Percentiles rank a stretch among this genome's conserved stretches.
Conservation (phyloP, 2,797 vertebrate species). For the Helarctos malayanus region DNA sequence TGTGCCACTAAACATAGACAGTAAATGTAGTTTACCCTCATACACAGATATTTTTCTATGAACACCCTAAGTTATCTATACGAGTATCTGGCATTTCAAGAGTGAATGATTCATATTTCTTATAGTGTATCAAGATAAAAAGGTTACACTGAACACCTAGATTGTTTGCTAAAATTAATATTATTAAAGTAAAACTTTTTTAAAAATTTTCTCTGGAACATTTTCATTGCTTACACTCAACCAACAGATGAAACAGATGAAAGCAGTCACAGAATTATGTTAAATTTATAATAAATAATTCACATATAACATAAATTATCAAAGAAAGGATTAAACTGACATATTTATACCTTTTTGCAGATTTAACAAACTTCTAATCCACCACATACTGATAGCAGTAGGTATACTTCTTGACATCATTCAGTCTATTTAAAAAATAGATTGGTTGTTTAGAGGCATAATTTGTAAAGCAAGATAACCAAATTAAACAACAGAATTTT, state of each 20-base stretch:
- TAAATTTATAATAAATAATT: slow-evolving; percentile 91
- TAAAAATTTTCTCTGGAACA: slow-evolving; percentile 81
- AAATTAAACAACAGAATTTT: slow-evolving; percentile 89
- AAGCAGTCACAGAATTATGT: slow-evolving; percentile 88
- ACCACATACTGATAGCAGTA: slow-evolving; percentile 86
- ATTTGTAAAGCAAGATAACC: slow-evolving; percentile 90
- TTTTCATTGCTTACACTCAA: slow-evolving; percentile 84
- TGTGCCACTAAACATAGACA: slow-evolving; percentile 76
- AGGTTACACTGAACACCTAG: slow-evolving; percentile 75
- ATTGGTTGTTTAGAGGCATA: slow-evolving; percentile 87
- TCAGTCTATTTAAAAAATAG: slow-evolving; percentile 88
- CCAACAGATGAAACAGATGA: slow-evolving; percentile 83
- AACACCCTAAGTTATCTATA: slow-evolving; percentile 71
- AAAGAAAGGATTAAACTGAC: slow-evolving; percentile 86
- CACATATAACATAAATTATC: slow-evolving; percentile 88
- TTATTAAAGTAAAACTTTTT: slow-evolving; percentile 79
- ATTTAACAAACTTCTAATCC: slow-evolving; percentile 87
- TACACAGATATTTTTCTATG: slow-evolving; percentile 20
- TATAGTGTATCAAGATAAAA: slow-evolving; percentile 69
- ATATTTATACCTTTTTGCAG: slow-evolving; percentile 86
- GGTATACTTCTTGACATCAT: slow-evolving; percentile 86
- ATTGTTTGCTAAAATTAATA: slow-evolving; percentile 82
- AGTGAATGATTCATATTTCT: slow-evolving; percentile 77
- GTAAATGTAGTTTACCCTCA: slow-evolving; percentile 34
- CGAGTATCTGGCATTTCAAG: slow-evolving; percentile 72